These are phyloP conservation scores for Argyra leucocephala DNA, from an alignment of 2,888 invertebrate genomes.

Conservation along the genomic window DNA sequence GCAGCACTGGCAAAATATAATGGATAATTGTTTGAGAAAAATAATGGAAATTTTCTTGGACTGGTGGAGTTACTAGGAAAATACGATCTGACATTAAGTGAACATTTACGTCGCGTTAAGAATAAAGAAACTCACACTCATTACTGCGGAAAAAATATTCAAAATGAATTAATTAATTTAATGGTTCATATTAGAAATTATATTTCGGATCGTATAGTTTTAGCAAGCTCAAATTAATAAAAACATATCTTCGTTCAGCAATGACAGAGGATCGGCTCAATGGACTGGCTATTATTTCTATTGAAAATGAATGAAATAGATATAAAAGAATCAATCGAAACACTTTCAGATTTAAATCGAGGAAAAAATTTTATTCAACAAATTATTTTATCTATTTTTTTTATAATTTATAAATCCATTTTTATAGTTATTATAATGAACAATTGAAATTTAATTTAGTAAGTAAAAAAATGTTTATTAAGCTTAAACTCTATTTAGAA, in stretches of 20 bases:
- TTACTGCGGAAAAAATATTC: constrained; percentile 9
- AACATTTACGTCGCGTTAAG: too few relatives aligned
- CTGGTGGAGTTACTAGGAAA: constrained; percentile 11
- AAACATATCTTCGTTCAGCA: neutral
- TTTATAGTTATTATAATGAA: constrained; percentile 8
- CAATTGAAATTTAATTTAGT: neutral
- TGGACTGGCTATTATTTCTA: constrained; percentile 7
- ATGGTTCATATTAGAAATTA: constrained; percentile 8
- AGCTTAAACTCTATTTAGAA: neutral
- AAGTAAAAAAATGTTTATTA: constrained; percentile 9
- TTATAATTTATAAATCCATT: neutral
- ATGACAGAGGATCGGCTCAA: constrained; percentile 5
- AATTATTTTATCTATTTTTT: neutral
- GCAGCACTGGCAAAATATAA: constrained; percentile 9
- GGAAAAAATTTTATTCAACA: neutral
- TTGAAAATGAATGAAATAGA: constrained; percentile 9
- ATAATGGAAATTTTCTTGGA: constrained; percentile 12
- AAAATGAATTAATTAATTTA: constrained; percentile 9
- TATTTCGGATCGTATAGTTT: constrained; percentile 2
- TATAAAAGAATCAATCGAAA: neutral
- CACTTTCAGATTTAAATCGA: neutral
- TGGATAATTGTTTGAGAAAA: neutral
- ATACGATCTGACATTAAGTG: constrained; percentile 11
- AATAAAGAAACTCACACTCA: constrained; percentile 7
- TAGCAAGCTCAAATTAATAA: neutral